phyloP scores from a whole-genome alignment of 1,140 invertebrate species.

The Schmidtea mediterranea region DNA sequence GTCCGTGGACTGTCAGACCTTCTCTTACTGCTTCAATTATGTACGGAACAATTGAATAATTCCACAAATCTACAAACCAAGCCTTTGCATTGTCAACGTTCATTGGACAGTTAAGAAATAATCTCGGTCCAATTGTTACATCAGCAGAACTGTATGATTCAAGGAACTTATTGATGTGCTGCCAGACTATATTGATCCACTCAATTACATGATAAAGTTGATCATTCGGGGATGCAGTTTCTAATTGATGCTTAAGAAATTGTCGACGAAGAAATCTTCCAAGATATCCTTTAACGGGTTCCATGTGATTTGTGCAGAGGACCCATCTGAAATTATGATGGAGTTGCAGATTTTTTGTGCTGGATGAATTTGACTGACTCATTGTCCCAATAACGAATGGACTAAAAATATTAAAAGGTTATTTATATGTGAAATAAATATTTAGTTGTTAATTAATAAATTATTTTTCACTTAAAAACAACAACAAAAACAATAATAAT shows the following conservation, averaged over 20 bases:
- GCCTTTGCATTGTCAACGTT: slow-evolving; percentile 45
- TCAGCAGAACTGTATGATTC: slow-evolving; percentile 85
- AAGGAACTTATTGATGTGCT: slow-evolving; percentile 71
- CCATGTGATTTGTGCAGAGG: slow-evolving; percentile 76
- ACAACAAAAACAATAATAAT: no score
- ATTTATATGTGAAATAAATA: not conserved
- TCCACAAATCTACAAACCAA: slow-evolving; percentile 93
- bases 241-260: slow-evolving; percentile 50
- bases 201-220: slow-evolving; percentile 58
- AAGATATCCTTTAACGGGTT: slow-evolving; percentile 75
- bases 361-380: slow-evolving; percentile 66
- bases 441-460: no score
- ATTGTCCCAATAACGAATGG: slow-evolving; percentile 59
- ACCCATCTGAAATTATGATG: slow-evolving; percentile 64
- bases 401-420: slow-evolving; percentile 13
- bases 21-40: slow-evolving; percentile 67
- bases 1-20: slow-evolving; percentile 38
- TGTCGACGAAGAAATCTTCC: slow-evolving; percentile 59
- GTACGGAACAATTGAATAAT: slow-evolving; percentile 78
- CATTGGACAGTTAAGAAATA: slow-evolving; percentile 45
- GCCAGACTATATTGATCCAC: slow-evolving; percentile 75
- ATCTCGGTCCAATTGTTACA: slow-evolving; percentile 55
- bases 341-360: slow-evolving; percentile 61
- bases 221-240: slow-evolving; percentile 10
- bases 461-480: no score